A percentile compares a stretch with the other conserved stretches of the same genome.
These are phyloP conservation scores for Castor canadensis DNA, from an alignment of 2,113 vertebrate genomes.

Conservation along the genomic window DNA sequence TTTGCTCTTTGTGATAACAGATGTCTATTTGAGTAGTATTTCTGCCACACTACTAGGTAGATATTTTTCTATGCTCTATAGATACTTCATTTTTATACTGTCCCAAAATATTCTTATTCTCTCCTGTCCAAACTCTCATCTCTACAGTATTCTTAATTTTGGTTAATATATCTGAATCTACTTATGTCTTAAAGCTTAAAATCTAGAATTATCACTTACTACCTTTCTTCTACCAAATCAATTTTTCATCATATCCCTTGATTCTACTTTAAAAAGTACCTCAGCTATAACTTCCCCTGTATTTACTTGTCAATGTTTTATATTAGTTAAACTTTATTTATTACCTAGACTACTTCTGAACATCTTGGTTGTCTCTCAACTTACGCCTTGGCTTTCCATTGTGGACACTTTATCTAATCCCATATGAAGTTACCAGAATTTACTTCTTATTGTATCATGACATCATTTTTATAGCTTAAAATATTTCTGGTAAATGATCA, in stretches of 20 bases:
- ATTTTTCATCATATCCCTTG: not conserved
- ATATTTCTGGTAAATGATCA: not conserved
- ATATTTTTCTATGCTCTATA: not conserved
- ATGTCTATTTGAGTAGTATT: not conserved
- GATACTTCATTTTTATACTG: not conserved
- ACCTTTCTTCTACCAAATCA: not conserved
- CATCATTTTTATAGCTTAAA: not conserved
- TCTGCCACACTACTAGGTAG: not conserved
- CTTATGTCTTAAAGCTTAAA: not conserved
- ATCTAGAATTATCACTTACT: not conserved
- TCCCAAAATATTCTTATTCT: not conserved
- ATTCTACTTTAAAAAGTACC: not conserved
- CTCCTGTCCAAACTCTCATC: not conserved
- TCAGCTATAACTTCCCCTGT: not conserved
- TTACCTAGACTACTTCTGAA: not conserved
- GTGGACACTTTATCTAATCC: not conserved
- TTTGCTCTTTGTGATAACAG: not conserved
- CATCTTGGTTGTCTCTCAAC: not conserved
- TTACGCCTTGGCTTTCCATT: not conserved
- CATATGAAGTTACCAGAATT: too few relatives aligned
- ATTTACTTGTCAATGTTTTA: not conserved
- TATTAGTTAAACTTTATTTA: not conserved
- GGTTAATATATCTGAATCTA: not conserved
- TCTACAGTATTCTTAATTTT: not conserved
- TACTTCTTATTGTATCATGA: not conserved